Evolutionary conservation across 1,140 invertebrate species (phyloP), one percentile per base, ranked within the genome.

Genomic region (Apis dorsata): DNA sequence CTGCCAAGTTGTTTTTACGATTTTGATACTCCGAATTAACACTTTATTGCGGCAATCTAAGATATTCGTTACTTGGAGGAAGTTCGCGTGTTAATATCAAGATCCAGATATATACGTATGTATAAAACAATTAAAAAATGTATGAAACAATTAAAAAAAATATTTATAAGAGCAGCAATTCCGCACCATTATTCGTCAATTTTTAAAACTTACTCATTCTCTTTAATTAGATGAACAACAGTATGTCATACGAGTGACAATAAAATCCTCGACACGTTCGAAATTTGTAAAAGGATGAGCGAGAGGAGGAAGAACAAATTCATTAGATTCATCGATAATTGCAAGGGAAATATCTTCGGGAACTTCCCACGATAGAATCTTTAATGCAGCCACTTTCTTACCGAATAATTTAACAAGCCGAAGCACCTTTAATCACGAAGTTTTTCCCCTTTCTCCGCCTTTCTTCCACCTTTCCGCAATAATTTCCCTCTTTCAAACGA

Each of bases 361-460:
- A 86, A 77, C 24, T 87, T 79, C 13, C 71, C 70, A 24, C 66
- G 57, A 79, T 70, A 69, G 78, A 62, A 84, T 86, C 74, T 86
- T 65, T 65, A 84, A 84, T 77, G 77, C 21, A 28, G 34, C 44
- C 79, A 49, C 55, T 74, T 68, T 60, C 79, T 78, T 80, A 76
- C 65, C 24, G 70, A 85, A 83, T 89, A 88, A 88, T 87, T 86
- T 86, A 88, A 86, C 86, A 84, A 89, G 60, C 66, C 71, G 82
- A 82, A 85, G 80, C 70, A 87, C 77, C 85, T 88, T 88, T 88
- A 90, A 90, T 90, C 88, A 84, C 87, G n/a, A 90, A 85, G 65
- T 88, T 87, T 87, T 87, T 70, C 71, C 44, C 34, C 17, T 60
- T 60, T 55, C 59, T 44, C 70, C 51, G 11, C 57, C 69, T 71